Evolutionary conservation across 1,140 invertebrate species (phyloP).

Genomic region (Drosophila asahinai): DNA sequence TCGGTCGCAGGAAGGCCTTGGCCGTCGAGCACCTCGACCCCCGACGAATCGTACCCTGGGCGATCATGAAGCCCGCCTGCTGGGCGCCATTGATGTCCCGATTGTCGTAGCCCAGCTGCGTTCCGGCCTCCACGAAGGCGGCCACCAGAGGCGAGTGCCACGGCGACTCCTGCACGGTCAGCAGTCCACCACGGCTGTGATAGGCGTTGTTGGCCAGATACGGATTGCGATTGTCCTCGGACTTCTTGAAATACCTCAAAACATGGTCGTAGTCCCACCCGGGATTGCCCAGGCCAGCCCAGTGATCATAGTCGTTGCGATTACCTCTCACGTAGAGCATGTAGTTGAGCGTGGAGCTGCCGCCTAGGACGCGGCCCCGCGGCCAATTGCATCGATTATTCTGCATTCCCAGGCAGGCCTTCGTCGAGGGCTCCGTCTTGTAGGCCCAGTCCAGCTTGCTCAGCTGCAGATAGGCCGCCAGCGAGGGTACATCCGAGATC

Average conservation of each 20-base stretch:
- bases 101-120: slow-evolving; percentile 94
- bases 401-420: slow-evolving; percentile 91
- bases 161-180: slow-evolving; percentile 94
- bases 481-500: slow-evolving; percentile 94
- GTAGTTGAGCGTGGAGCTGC: slow-evolving; percentile 96
- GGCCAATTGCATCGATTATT: slow-evolving; percentile 93
- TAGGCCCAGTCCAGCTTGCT: slow-evolving; percentile 96
- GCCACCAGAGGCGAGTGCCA: slow-evolving; percentile 92
- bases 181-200: slow-evolving; percentile 90
- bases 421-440: slow-evolving; percentile 94
- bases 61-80: slow-evolving; percentile 94
- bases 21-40: slow-evolving; percentile 95
- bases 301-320: slow-evolving; percentile 94
- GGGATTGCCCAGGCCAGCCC: slow-evolving; percentile 94
- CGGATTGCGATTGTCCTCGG: slow-evolving; percentile 94
- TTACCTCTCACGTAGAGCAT: slow-evolving; percentile 96
- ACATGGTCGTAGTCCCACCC: slow-evolving; percentile 96
- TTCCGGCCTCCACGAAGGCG: slow-evolving; percentile 94
- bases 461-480: slow-evolving; percentile 94
- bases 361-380: slow-evolving; percentile 93
- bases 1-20: slow-evolving; percentile 94
- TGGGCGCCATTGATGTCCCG: slow-evolving; percentile 94
- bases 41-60: slow-evolving; percentile 94
- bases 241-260: slow-evolving; percentile 95
- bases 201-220: slow-evolving; percentile 90